Conservation (phyloP, 2,113 vertebrate genomes). For the Gambusia affinis region DNA sequence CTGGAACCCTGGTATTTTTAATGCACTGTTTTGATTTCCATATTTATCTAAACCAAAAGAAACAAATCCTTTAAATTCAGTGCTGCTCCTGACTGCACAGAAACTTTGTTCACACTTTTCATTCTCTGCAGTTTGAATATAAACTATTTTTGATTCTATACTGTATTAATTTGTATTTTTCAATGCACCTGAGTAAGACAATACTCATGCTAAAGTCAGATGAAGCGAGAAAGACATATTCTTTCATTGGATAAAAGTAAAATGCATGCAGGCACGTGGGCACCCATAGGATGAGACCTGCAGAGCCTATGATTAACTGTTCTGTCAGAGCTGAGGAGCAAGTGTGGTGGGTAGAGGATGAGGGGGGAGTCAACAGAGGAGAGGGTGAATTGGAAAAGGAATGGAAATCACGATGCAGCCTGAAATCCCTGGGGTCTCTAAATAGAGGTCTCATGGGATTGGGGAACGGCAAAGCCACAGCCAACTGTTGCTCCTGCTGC, state of each 20-base stretch:
- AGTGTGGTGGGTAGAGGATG: slow-evolving; percentile 52
- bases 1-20: too few species aligned
- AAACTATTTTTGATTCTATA: not conserved
- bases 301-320: slow-evolving; percentile 74
- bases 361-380: slow-evolving; percentile 49
- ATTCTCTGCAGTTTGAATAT: too few species aligned
- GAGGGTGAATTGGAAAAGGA: slow-evolving; percentile 59
- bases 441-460: slow-evolving; percentile 40
- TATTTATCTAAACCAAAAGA: not conserved
- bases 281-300: slow-evolving; percentile 57
- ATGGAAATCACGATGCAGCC: slow-evolving; percentile 57
- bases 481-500: slow-evolving; percentile 63
- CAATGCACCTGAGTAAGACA: not conserved
- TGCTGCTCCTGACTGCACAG: not conserved
- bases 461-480: slow-evolving; percentile 9
- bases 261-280: slow-evolving; percentile 6
- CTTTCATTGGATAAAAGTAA: slow-evolving; percentile 54
- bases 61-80: not conserved
- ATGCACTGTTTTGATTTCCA: too few species aligned
- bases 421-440: slow-evolving; percentile 57
- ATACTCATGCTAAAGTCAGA: not conserved
- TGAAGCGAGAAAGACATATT: slow-evolving; percentile 35
- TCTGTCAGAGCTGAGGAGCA: slow-evolving; percentile 62
- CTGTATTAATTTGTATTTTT: not conserved
- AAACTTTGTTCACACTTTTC: too few species aligned